Evolutionary conservation across 2,113 vertebrate genomes (phyloP), one percentile per base, ranked within the genome.

Genomic region (Benitochromis conjunctus): DNA sequence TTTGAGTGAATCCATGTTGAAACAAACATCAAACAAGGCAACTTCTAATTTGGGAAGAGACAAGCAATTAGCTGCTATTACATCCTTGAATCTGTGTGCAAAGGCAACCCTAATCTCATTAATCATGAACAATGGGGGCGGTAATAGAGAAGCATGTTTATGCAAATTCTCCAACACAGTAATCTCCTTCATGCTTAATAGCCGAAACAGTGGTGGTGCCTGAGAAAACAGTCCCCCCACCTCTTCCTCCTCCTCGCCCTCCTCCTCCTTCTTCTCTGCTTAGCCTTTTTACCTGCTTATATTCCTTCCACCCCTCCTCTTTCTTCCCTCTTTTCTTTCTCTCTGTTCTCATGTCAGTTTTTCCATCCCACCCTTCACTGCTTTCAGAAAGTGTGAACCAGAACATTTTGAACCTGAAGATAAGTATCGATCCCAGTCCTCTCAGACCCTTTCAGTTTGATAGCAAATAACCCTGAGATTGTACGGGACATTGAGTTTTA

Each of bases 51-150:
- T 93, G 71, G 69, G 90, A 86, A 86, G 87, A 91, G 90, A 95
- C 90, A 86, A 93, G 91, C 92, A 94, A 95, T 96, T 95, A 95
- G 84, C 80, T 86, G 74, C 88, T 85, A 82, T 93, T 93, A 95
- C 94, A 91, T 90, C 89, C 89, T 90, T 46, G 84, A 86, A 88
- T 93, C 77, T 71, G 79, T 87, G 41, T 24, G 58, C 88, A 88
- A 85, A 91, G 79, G 90, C 85, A 91, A 76, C 56, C 51, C 46
- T 93, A 92, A 94, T 96, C 94, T 91, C 88, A 95, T 94, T 95
- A 94, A 95, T 96, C 93, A 92, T 86, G 79, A 94, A 95, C 94
- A 95, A 94, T 92, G 92, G 91, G 85, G 89, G 89, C 77, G 64
- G 88, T 93, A 92, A 94, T 93, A 82, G 86, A 93, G 85, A 88